Percentiles rank a stretch among this genome's conserved stretches.
Evolutionary conservation across 2,888 invertebrate species (phyloP).

Genomic region (Noctua comes): DNA sequence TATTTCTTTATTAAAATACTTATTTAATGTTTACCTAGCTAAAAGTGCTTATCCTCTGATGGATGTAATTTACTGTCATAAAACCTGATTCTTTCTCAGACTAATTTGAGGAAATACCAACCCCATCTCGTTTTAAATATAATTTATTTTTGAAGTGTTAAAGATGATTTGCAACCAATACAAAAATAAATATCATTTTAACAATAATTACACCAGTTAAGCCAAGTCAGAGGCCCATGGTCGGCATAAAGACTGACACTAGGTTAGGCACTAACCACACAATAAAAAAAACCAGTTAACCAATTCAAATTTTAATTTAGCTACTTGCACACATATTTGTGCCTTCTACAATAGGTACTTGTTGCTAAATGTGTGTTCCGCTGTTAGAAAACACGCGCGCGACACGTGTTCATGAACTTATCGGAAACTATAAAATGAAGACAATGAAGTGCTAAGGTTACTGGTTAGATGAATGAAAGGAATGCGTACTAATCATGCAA

Average conservation of each 20-base stretch:
- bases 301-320: not conserved
- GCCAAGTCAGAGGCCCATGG: no score
- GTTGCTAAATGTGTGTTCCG: not conserved
- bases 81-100: not conserved
- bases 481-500: not conserved
- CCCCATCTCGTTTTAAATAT: not conserved
- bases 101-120: not conserved
- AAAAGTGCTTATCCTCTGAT: not conserved
- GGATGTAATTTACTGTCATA: not conserved
- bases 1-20: not conserved
- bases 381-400: conserved; percentile 1
- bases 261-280: no score
- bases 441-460: conserved; percentile 20
- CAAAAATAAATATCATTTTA: no score
- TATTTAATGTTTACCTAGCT: not conserved
- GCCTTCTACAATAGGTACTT: not conserved
- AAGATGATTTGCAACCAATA: no score
- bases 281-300: not conserved
- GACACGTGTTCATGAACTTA: conserved; percentile 18
- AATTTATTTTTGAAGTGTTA: no score
- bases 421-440: conserved; percentile 25
- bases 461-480: not conserved
- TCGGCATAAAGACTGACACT: no score
- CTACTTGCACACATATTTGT: not conserved
- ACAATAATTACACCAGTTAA: no score